phyloP scores from a whole-genome alignment of 2,888 invertebrate species.

The Heteromyza rotundicornis region DNA sequence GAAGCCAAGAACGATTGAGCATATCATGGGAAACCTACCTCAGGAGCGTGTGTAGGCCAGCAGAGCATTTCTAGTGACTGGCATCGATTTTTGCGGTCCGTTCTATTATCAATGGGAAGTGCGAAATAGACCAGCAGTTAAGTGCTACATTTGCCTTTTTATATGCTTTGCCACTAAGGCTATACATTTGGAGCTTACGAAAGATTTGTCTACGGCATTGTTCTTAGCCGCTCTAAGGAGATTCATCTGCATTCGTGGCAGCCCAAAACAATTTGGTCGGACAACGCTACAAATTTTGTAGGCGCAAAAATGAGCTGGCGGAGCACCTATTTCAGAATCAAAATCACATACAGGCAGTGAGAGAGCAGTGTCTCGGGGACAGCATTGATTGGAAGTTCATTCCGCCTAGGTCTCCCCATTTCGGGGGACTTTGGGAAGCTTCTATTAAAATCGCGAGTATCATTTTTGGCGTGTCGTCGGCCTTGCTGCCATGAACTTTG shows the following conservation, averaged over 20 bases:
- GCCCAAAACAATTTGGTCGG: slow-evolving; percentile 13
- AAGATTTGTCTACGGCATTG: slow-evolving; percentile 12
- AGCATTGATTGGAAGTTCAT: slow-evolving; percentile 20
- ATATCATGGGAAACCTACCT: slow-evolving; percentile 22
- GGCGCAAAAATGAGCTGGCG: slow-evolving; percentile 17
- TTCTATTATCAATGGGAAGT: slow-evolving; percentile 16
- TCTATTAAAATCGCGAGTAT: slow-evolving; percentile 20
- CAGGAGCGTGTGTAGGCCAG: not conserved
- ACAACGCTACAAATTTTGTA: slow-evolving; percentile 21
- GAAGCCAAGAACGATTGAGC: slow-evolving; percentile 19
- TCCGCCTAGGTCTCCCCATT: slow-evolving; percentile 21
- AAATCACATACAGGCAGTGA: slow-evolving; percentile 11
- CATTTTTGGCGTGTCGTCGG: slow-evolving; percentile 6
- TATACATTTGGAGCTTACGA: slow-evolving; percentile 15
- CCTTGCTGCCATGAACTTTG: not conserved
- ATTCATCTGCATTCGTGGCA: not conserved
- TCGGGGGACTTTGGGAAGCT: slow-evolving; percentile 24
- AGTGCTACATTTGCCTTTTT: slow-evolving; percentile 17
- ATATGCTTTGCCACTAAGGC: slow-evolving; percentile 21
- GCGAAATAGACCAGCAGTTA: slow-evolving; percentile 14
- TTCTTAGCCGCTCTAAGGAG: slow-evolving; percentile 19
- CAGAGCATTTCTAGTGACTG: slow-evolving; percentile 17
- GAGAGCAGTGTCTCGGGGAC: slow-evolving; percentile 11
- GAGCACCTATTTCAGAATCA: slow-evolving; percentile 17
- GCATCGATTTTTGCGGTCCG: slow-evolving; percentile 18